Conservation (phyloP, 2,113 vertebrate species). For the Toxotes chatareus region DNA sequence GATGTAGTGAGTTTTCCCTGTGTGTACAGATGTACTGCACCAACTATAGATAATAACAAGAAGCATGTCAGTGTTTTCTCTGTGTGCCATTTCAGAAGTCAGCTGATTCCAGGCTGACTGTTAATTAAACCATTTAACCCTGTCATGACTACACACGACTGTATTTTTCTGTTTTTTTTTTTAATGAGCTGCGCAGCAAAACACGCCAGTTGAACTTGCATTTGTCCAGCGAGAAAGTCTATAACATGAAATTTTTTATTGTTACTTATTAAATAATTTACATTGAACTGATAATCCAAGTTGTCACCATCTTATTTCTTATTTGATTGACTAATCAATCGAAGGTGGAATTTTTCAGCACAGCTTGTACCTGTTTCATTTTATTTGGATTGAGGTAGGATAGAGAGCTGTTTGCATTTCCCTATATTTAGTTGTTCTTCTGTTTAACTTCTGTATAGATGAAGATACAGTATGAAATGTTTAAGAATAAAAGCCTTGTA, state of each 20-base stretch:
- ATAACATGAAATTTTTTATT: neutral
- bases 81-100: neutral
- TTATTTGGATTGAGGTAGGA: neutral
- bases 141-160: neutral
- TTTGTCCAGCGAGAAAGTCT: neutral
- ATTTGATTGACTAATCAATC: neutral
- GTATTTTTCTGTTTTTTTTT: neutral
- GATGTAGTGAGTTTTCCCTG: slow-evolving; percentile 25
- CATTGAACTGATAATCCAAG: neutral
- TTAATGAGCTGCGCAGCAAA: neutral
- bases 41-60: slow-evolving; percentile 19
- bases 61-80: slow-evolving; percentile 25
- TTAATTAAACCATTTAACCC: slow-evolving; percentile 20
- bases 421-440: neutral
- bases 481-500: neutral
- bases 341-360: slow-evolving; percentile 8
- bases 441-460: neutral
- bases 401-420: neutral
- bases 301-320: neutral
- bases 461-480: slow-evolving; percentile 13
- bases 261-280: neutral
- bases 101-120: neutral
- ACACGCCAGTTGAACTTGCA: neutral
- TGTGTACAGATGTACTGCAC: neutral
- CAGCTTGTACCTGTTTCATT: neutral